Conservation (phyloP, 2,888 invertebrate genomes). For the Oithona nana region DNA sequence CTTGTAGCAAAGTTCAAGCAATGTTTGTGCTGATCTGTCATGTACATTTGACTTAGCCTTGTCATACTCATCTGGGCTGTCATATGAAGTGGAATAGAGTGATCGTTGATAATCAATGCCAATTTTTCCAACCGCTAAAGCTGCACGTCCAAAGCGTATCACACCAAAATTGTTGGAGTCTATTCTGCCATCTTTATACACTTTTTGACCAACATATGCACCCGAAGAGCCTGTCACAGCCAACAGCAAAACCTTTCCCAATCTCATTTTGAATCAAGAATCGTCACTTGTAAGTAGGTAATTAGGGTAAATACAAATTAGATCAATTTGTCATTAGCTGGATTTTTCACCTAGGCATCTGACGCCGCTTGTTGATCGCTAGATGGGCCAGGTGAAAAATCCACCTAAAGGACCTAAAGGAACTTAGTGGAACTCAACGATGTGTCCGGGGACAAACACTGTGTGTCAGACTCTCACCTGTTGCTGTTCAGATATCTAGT, state of each 20-base stretch:
- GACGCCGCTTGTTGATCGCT: too few relatives aligned
- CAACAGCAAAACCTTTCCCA: neutral
- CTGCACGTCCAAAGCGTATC: conserved; percentile 69
- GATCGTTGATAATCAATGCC: conserved; percentile 56
- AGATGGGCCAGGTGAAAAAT: too few relatives aligned
- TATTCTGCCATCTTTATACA: neutral
- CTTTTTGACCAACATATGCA: neutral
- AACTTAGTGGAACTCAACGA: too few relatives aligned
- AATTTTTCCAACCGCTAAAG: conserved; percentile 50
- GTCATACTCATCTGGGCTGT: conserved; percentile 39
- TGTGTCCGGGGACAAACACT: too few relatives aligned
- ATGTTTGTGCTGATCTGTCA: conserved; percentile 57
- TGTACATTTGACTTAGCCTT: conserved; percentile 56
- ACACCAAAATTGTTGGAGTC: conserved; percentile 40
- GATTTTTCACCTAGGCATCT: too few relatives aligned
- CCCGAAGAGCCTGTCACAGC: neutral
- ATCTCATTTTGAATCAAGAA: too few relatives aligned
- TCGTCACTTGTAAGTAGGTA: too few relatives aligned
- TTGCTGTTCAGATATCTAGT: too few relatives aligned
- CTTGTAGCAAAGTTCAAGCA: conserved; percentile 64
- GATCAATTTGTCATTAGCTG: too few relatives aligned
- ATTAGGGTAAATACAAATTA: too few relatives aligned
- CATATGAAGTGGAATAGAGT: conserved; percentile 42
- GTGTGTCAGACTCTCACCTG: too few relatives aligned
- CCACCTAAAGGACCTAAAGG: too few relatives aligned